Percentiles rank a stretch among this genome's conserved stretches.
Evolutionary conservation across 1,140 invertebrate genomes (phyloP).

Genomic region (Vollenhovia emeryi): DNA sequence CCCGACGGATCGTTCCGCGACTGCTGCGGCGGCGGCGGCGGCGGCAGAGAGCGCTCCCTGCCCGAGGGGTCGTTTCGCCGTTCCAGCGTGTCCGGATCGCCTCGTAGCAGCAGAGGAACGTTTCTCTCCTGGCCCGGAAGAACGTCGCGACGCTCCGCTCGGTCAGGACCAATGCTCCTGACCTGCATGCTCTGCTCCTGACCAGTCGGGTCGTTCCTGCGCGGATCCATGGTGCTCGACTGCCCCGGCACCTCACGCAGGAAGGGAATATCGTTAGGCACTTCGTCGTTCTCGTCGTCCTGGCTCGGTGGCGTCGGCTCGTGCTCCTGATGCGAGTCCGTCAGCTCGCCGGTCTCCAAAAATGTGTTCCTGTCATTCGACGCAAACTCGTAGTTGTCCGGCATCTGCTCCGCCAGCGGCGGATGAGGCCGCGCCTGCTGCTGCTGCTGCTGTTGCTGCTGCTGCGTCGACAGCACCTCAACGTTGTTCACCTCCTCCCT

Average conservation of each 20-base stretch:
- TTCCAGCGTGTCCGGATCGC: constrained; percentile 76
- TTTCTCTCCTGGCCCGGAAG: constrained; percentile 82
- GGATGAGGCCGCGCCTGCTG: constrained; percentile 67
- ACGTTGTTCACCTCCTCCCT: constrained; percentile 79
- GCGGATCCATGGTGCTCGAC: constrained; percentile 80
- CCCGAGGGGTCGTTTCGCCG: constrained; percentile 83
- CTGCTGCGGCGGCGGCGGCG: constrained; percentile 78
- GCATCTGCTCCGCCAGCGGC: constrained; percentile 74
- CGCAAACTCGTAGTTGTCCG: constrained; percentile 84
- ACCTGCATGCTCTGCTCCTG: constrained; percentile 77
- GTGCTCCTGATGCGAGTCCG: constrained; percentile 83
- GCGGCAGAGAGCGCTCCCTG: constrained; percentile 79
- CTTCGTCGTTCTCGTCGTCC: constrained; percentile 84
- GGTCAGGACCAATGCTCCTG: constrained; percentile 74
- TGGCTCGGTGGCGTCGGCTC: constrained; percentile 79
- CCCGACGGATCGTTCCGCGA: constrained; percentile 83
- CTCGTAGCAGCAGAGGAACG: constrained; percentile 62
- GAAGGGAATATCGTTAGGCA: constrained; percentile 84
- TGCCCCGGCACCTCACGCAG: constrained; percentile 83
- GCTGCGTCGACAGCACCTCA: constrained; percentile 72
- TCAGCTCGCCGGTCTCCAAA: constrained; percentile 83
- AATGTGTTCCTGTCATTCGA: constrained; percentile 84
- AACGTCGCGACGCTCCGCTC: constrained; percentile 80
- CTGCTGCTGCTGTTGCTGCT: constrained; percentile 42
- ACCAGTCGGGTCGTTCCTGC: constrained; percentile 83